Base-by-base conservation (phyloP, 30 jellyfish, hydroid and myxozoan species). In the Hydra vulgaris region DNA sequence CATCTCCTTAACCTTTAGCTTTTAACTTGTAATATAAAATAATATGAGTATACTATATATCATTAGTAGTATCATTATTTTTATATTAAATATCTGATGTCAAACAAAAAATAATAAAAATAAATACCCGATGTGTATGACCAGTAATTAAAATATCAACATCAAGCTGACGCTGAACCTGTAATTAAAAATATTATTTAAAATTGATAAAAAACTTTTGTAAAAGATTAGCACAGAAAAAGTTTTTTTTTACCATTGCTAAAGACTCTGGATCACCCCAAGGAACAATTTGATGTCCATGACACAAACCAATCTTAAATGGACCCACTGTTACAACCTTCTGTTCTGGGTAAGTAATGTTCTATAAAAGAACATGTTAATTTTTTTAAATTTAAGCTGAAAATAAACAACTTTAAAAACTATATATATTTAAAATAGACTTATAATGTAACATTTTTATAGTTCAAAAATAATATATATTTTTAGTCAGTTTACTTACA, bases 241-340 rank as follows among this genome's bases (percentile, higher is more conserved):
- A n/a, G n/a, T n/a, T n/a, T n/a, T n/a, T 21, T 23, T 84, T 79
- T 74, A 91, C 98, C 98, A 91, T 86, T 15, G 98, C 95, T 25
- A 91, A 71, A 83, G 96, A 88, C 70, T 91, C 98, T 23, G 95
- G 96, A 70, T 91, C 98, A 8, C 98, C 98, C 98, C 98, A 91
- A 17, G 98, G 98, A 17, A 91, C 98, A 54, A 91, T 91, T 72
- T 91, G 98, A 76, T 91, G 98, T 25, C 98, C 98, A 83, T 91
- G 98, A 54, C 98, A 91, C 40, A 91, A 70, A 55, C 98, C 98
- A 79, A 91, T 91, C 27, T 80, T 83, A 73, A 91, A 91, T 77
- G 95, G 96, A 0, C 98, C 98, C 54, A 91, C 98, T 21, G 95
- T 84, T 52, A 91, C 98, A 27, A 91, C 98, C 79, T 91, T 91